These are phyloP conservation scores for Babylonia areolata DNA, from an alignment of 1,140 invertebrate genomes.

Conservation along the genomic window DNA sequence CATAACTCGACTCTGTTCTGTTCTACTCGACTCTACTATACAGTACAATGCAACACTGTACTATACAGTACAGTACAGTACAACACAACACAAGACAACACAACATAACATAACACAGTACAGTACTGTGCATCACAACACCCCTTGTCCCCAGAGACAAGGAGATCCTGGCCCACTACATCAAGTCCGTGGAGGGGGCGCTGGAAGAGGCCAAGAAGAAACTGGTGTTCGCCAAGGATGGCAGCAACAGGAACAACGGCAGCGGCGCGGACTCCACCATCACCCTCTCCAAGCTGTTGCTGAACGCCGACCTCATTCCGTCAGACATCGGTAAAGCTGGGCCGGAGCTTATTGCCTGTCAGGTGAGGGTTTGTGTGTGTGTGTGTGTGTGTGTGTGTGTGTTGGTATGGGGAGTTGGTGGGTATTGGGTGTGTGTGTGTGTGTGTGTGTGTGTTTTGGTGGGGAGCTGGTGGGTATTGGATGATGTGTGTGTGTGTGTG, in stretches of 20 bases:
- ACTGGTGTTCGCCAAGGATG: slow-evolving; percentile 42
- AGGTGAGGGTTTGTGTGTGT: slow-evolving; percentile 49
- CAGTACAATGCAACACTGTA: too few species aligned
- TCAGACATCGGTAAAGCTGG: slow-evolving; percentile 68
- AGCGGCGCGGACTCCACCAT: slow-evolving; percentile 41
- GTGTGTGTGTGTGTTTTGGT: too few species aligned
- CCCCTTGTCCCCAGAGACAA: slow-evolving; percentile 61
- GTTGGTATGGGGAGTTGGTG: neutral
- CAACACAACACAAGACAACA: too few species aligned
- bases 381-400: neutral
- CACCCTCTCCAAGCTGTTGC: slow-evolving; percentile 59
- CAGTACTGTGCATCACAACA: too few species aligned
- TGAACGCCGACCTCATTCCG: slow-evolving; percentile 69
- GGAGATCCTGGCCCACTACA: slow-evolving; percentile 66
- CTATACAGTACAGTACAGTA: too few species aligned
- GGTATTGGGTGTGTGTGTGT: neutral
- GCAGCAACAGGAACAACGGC: neutral
- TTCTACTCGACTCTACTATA: too few species aligned
- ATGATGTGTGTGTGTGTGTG: neutral
- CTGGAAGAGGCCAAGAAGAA: slow-evolving; percentile 65
- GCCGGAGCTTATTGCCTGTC: slow-evolving; percentile 68
- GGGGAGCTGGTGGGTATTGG: neutral
- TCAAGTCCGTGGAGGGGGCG: slow-evolving; percentile 63
- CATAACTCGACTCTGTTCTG: too few species aligned
- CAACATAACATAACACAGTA: too few species aligned